A percentile compares a stretch with the other conserved stretches of the same genome.
These are phyloP conservation scores for Ferdinandea cuprea DNA, from an alignment of 2,888 invertebrate genomes.

Conservation along the genomic window DNA sequence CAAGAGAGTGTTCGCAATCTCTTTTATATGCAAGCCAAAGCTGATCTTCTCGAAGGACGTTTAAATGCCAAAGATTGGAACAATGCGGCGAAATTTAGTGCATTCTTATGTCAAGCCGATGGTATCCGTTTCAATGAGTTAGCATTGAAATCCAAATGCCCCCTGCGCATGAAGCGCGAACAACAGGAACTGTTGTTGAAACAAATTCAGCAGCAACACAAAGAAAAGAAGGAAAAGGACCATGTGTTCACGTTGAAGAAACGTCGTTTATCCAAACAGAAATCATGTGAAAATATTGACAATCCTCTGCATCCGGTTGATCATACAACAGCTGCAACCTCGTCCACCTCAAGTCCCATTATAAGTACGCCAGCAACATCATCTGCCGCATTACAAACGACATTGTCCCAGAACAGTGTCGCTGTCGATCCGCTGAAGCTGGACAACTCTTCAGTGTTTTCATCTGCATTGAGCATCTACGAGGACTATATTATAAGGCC, in stretches of 20 bases:
- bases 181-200: constrained; percentile 75
- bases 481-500: constrained; percentile 81
- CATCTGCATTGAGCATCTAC: constrained; percentile 80
- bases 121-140: constrained; percentile 81
- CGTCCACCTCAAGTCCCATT: constrained; percentile 58
- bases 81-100: constrained; percentile 88
- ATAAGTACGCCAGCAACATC: constrained; percentile 37
- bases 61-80: constrained; percentile 88
- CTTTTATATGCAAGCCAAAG: constrained; percentile 92
- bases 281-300: constrained; percentile 81
- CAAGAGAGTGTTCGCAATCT: constrained; percentile 92
- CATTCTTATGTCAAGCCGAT: constrained; percentile 88
- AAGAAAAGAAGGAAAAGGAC: constrained; percentile 81
- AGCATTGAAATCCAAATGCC: constrained; percentile 80
- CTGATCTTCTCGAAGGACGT: constrained; percentile 89
- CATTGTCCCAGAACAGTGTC: constrained; percentile 47
- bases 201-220: constrained; percentile 74
- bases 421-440: constrained; percentile 60
- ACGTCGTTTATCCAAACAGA: constrained; percentile 82
- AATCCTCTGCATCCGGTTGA: constrained; percentile 63
- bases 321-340: constrained; percentile 66
- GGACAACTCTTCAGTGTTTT: constrained; percentile 77
- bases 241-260: constrained; percentile 81
- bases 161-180: constrained; percentile 79
- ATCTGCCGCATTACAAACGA: constrained; percentile 24